phyloP scores from a whole-genome alignment of 2,113 vertebrate species.

The Raphicerus campestris region DNA sequence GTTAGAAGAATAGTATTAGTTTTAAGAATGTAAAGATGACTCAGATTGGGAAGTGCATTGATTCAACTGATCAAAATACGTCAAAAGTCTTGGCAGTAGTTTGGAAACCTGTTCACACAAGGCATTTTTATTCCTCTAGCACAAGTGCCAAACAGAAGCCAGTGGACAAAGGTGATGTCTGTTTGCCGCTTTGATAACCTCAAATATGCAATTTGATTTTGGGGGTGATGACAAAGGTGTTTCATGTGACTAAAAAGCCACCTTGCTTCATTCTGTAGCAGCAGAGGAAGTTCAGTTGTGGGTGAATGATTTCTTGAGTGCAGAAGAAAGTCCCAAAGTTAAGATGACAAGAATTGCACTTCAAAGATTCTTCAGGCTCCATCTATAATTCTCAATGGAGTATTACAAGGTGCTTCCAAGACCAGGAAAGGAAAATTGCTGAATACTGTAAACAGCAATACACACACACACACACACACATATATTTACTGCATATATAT shows the following conservation, averaged over 20 bases:
- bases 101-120: not conserved
- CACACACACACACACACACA: fast-evolving
- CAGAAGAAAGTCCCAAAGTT: not conserved
- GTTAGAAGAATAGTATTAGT: not conserved
- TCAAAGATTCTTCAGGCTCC: not conserved
- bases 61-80: not conserved
- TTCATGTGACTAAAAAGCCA: not conserved
- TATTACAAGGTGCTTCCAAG: not conserved
- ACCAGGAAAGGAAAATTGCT: not conserved
- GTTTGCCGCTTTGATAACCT: not conserved
- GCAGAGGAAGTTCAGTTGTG: not conserved
- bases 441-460: not conserved
- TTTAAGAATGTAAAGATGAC: not conserved
- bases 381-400: not conserved
- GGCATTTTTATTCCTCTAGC: not conserved
- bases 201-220: not conserved
- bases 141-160: not conserved
- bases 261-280: not conserved
- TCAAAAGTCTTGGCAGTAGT: not conserved
- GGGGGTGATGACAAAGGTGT: not conserved
- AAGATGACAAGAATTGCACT: not conserved
- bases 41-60: not conserved
- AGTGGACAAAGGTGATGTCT: not conserved
- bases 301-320: not conserved
- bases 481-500: not conserved